phyloP scores from a whole-genome alignment of 2,888 invertebrate species.

The Zygothrica quintamaculata region DNA sequence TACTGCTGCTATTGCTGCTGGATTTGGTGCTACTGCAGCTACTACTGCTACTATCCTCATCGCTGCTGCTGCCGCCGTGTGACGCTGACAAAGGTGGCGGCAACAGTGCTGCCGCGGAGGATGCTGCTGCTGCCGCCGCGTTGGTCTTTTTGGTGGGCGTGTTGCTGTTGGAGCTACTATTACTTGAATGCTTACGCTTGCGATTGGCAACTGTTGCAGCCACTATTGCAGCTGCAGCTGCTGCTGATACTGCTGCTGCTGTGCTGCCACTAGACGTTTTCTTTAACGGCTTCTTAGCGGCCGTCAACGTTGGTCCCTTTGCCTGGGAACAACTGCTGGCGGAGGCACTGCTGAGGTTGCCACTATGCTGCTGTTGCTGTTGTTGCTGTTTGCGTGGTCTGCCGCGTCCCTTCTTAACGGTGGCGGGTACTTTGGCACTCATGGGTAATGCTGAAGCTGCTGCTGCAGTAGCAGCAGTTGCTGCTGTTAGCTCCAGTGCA shows the following conservation, averaged over 20 bases:
- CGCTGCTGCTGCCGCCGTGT: conserved; percentile 53
- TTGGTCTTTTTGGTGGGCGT: conserved; percentile 77
- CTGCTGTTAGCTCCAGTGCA: conserved; percentile 36
- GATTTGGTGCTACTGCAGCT: conserved; percentile 41
- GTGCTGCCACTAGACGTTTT: conserved; percentile 26
- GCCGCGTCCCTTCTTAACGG: conserved; percentile 84
- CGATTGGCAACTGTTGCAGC: conserved; percentile 62
- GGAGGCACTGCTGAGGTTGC: conserved; percentile 77
- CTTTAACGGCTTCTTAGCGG: conserved; percentile 80
- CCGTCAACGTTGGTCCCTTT: conserved; percentile 82
- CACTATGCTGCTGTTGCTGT: conserved; percentile 57
- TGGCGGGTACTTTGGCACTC: conserved; percentile 44
- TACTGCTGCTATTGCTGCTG: conserved; percentile 28
- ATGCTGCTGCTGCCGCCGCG: too few species aligned
- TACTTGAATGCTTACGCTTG: conserved; percentile 82
- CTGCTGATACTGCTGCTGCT: conserved; percentile 13
- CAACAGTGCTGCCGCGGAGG: conserved; percentile 66
- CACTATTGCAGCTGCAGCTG: conserved; percentile 33
- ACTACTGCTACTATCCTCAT: conserved; percentile 61
- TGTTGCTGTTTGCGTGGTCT: conserved; percentile 85
- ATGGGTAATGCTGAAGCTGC: conserved; percentile 32
- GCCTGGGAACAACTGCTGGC: conserved; percentile 74
- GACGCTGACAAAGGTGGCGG: conserved; percentile 1
- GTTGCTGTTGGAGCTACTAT: conserved; percentile 62
- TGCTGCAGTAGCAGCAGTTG: conserved; percentile 16